Evolutionary conservation across 37 sponge, comb jelly and placozoan species (phyloP).

Genomic region (Cliona cf. orientalis): DNA sequence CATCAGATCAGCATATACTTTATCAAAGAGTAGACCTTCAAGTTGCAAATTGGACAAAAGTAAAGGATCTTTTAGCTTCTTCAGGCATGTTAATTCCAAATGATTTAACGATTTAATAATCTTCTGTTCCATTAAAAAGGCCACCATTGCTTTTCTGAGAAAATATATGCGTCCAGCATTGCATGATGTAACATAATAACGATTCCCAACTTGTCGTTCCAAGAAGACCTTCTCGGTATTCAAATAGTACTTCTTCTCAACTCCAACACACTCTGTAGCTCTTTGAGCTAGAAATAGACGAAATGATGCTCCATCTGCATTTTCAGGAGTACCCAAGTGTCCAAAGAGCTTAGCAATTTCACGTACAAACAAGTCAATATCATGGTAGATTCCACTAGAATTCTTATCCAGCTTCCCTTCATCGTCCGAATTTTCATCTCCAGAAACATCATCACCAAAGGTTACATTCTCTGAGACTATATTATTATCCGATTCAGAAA

Average conservation of each 20-base stretch:
- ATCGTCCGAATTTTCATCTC: neutral
- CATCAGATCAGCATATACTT: slow-evolving; percentile 42
- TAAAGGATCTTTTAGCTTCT: slow-evolving; percentile 4
- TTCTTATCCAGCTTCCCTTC: neutral
- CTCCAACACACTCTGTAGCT: neutral
- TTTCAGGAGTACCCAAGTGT: slow-evolving; percentile 31
- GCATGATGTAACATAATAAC: slow-evolving; percentile 39
- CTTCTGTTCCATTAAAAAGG: slow-evolving; percentile 12
- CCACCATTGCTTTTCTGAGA: slow-evolving; percentile 16
- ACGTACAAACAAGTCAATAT: slow-evolving; percentile 24
- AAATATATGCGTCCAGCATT: slow-evolving; percentile 40
- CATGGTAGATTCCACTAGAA: too few species aligned
- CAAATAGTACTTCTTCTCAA: slow-evolving; percentile 6
- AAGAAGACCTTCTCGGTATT: neutral
- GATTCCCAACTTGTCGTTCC: slow-evolving; percentile 46
- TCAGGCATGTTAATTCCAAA: neutral
- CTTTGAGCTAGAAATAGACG: neutral
- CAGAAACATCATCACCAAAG: neutral
- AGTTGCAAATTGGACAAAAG: slow-evolving; percentile 1
- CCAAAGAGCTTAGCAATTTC: slow-evolving; percentile 54
- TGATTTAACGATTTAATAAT: neutral
- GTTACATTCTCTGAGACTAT: too few species aligned
- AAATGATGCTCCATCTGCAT: slow-evolving; percentile 32
- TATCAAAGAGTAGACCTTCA: slow-evolving; percentile 38
- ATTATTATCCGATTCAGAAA: neutral